Conservation (phyloP, 2,113 vertebrate species). For the Dicaeum eximium region DNA sequence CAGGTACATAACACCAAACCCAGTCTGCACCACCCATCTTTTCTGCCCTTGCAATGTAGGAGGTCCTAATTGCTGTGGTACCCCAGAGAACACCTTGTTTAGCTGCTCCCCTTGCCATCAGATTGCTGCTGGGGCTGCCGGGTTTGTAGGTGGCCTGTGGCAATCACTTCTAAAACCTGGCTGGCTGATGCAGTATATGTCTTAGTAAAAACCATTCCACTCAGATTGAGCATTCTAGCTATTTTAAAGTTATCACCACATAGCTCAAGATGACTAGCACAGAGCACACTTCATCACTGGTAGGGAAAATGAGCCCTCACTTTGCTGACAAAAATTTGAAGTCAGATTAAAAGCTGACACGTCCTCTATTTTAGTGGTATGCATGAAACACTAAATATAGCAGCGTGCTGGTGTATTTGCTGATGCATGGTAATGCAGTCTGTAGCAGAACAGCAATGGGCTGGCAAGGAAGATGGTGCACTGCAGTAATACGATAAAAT, state of each 20-base stretch:
- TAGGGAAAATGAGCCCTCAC: slow-evolving; percentile 10
- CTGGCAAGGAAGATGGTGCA: slow-evolving; percentile 61
- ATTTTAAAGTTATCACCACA: not conserved
- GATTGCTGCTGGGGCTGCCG: not conserved
- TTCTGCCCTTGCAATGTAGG: not conserved
- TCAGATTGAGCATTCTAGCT: not conserved
- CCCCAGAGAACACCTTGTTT: not conserved
- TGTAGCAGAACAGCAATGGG: slow-evolving; percentile 21
- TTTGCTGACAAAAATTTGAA: slow-evolving; percentile 45
- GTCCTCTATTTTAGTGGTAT: slow-evolving; percentile 20
- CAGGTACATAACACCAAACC: not conserved
- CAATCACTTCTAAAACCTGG: not conserved
- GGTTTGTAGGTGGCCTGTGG: not conserved
- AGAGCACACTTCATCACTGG: not conserved
- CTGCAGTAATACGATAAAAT: slow-evolving; percentile 52
- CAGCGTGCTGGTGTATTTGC: not conserved
- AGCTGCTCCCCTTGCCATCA: not conserved
- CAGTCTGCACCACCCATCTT: not conserved
- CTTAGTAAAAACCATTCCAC: not conserved
- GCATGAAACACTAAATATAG: slow-evolving; percentile 56
- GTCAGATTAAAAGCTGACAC: slow-evolving; percentile 39
- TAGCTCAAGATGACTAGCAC: not conserved
- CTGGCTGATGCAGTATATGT: not conserved
- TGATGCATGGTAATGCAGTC: slow-evolving; percentile 61
- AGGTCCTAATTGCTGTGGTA: not conserved